Base-by-base conservation (phyloP, 2,797 vertebrate species). In the Crax fasciolata region DNA sequence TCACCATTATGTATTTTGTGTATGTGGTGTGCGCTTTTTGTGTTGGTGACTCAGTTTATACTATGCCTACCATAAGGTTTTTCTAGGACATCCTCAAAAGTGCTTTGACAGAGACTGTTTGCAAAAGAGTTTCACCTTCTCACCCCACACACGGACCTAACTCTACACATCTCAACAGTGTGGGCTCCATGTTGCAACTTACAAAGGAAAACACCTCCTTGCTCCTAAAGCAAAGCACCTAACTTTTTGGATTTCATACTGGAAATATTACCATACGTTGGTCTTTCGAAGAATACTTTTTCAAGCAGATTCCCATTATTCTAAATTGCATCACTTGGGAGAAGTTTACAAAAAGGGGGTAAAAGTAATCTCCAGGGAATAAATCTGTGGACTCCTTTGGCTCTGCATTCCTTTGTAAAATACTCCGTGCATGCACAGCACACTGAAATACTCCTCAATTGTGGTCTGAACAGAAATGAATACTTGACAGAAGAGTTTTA, bases 401-500 rank as follows among this genome's bases (percentile, higher is more conserved):
- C n/a, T 83, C 54, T 39, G 20, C 13, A 44, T 39, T 91, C 35
- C 18, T 54, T 55, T 93, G 43, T 25, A 68, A 93, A 84, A 17
- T 73, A 75, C 14, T 82, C 15, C 13, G 8, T 65, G 19, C 27
- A n/a, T 28, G 41, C 38, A 91, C 62, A 90, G 62, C 11, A 75
- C 18, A 44, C 49, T 49, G 74, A 87, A 81, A 81, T 46, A 57
- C 10, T 73, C 28, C 35, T 73, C 52, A 73, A 3, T 2, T 68
- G 46, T 61, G 25, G 78, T 82, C 59, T 67, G 27, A 76, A 35
- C 10, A 84, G 52, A 84, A 57, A 84, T 5, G 1, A 84, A 0
- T 32, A 70, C 78, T 89, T 94, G 81, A 77, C 82, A 76, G 14
- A 49, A 49, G 43, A 88, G 48, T 76, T 87, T 73, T 82, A 55